Percentiles rank a stretch among this genome's conserved stretches.
These are phyloP conservation scores for Eutolmus rufibarbis DNA, from an alignment of 2,888 invertebrate species.

Conservation along the genomic window DNA sequence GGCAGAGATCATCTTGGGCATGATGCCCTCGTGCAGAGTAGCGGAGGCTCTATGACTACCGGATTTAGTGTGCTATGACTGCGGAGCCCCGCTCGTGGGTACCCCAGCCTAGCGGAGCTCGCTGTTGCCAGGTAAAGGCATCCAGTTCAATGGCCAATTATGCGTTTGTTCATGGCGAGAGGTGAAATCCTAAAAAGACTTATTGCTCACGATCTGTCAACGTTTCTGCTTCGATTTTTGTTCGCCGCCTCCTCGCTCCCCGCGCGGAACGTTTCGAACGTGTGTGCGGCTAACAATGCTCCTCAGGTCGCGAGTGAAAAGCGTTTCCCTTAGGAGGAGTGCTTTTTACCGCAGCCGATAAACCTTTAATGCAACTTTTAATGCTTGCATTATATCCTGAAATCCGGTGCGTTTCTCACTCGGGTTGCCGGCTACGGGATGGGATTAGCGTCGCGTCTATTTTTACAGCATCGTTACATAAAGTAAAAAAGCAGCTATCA, in stretches of 20 bases:
- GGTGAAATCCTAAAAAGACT: slow-evolving; percentile 38
- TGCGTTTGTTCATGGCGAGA: slow-evolving; percentile 34
- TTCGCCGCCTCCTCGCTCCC: background rate
- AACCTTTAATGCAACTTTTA: background rate
- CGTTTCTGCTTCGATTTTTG: slow-evolving; percentile 24
- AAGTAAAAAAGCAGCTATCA: background rate
- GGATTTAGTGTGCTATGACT: background rate
- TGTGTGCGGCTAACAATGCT: background rate
- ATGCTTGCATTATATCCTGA: background rate
- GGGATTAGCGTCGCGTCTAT: background rate
- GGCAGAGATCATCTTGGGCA: background rate
- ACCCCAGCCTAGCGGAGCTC: background rate
- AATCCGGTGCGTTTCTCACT: background rate
- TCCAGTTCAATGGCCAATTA: slow-evolving; percentile 38
- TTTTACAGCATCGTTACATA: background rate
- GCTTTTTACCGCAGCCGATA: background rate
- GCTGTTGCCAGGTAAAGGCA: background rate
- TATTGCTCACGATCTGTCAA: slow-evolving; percentile 47
- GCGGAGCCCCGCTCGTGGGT: background rate
- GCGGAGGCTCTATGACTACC: background rate
- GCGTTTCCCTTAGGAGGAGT: background rate
- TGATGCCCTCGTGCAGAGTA: background rate
- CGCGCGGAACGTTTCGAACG: background rate
- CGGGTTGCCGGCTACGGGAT: background rate
- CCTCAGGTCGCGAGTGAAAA: background rate